Evolutionary conservation across 2,797 vertebrate species (phyloP).

Genomic region (Dryobates pubescens): DNA sequence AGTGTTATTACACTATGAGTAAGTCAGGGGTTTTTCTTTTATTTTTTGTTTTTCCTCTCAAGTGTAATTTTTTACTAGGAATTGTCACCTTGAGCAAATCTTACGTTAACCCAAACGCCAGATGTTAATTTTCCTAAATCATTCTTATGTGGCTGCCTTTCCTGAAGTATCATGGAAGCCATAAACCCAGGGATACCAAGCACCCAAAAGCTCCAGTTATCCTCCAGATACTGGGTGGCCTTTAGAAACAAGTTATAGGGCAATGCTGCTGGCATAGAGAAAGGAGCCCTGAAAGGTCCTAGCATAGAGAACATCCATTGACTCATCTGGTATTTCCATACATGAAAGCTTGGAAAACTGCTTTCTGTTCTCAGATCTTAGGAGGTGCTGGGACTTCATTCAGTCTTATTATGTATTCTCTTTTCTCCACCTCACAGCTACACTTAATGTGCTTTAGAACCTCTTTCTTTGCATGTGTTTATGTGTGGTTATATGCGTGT

Average conservation of each 20-base stretch:
- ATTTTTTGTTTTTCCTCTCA: not conserved
- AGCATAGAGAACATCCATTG: constrained; percentile 10
- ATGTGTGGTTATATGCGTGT: not conserved
- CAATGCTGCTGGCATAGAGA: not conserved
- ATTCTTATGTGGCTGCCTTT: not conserved
- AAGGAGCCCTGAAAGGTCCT: constrained; percentile 11
- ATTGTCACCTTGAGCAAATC: constrained; percentile 48
- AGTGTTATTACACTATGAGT: constrained; percentile 60
- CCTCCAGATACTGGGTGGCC: not conserved
- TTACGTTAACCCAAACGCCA: constrained; percentile 51
- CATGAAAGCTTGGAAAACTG: constrained; percentile 29
- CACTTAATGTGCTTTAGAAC: not conserved
- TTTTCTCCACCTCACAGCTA: not conserved
- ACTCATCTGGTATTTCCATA: constrained; percentile 50
- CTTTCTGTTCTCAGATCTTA: constrained; percentile 5
- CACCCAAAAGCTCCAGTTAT: not conserved
- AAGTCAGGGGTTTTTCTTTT: constrained; percentile 26
- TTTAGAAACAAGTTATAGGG: not conserved
- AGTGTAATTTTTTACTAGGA: constrained; percentile 62
- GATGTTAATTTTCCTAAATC: constrained; percentile 30
- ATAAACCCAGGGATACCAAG: not conserved
- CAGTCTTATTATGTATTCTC: not conserved
- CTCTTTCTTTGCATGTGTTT: not conserved
- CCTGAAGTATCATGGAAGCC: not conserved
- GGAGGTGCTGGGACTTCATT: not conserved